Evolutionary conservation across 2,888 invertebrate genomes (phyloP).

Genomic region (Litoditis marina): DNA sequence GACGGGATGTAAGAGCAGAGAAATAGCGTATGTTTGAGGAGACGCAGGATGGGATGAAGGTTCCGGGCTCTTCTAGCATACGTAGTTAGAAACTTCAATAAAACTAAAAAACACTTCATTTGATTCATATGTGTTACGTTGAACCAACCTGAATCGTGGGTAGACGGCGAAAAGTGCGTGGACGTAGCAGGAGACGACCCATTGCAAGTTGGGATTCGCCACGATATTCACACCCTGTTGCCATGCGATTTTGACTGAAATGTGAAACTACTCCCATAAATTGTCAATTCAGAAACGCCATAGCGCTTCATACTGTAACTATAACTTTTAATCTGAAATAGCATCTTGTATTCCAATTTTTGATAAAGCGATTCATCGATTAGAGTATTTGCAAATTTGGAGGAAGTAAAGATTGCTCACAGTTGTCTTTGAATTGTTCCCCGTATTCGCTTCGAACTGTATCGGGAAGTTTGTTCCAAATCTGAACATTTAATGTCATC

Average conservation of each 20-base stretch:
- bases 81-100: too few species aligned
- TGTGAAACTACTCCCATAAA: neutral
- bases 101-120: neutral
- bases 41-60: too few species aligned
- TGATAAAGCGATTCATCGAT: too few species aligned
- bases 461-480: constrained; percentile 45
- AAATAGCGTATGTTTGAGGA: too few species aligned
- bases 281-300: too few species aligned
- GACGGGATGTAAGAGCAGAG: too few species aligned
- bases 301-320: too few species aligned
- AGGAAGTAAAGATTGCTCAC: constrained; percentile 37
- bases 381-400: too few species aligned
- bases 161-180: constrained; percentile 49
- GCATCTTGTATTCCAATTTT: too few species aligned
- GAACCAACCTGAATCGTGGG: constrained; percentile 34
- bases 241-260: constrained; percentile 47
- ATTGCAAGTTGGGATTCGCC: constrained; percentile 47
- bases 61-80: too few species aligned
- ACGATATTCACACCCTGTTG: constrained; percentile 43
- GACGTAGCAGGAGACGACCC: constrained; percentile 51
- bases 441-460: constrained; percentile 59
- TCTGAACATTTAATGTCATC: too few species aligned
- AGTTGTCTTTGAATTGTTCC: constrained; percentile 49
- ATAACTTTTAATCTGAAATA: too few species aligned
- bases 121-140: neutral